These are phyloP conservation scores for Monodelphis domestica DNA, from an alignment of 2,797 vertebrate species.

Conservation along the genomic window DNA sequence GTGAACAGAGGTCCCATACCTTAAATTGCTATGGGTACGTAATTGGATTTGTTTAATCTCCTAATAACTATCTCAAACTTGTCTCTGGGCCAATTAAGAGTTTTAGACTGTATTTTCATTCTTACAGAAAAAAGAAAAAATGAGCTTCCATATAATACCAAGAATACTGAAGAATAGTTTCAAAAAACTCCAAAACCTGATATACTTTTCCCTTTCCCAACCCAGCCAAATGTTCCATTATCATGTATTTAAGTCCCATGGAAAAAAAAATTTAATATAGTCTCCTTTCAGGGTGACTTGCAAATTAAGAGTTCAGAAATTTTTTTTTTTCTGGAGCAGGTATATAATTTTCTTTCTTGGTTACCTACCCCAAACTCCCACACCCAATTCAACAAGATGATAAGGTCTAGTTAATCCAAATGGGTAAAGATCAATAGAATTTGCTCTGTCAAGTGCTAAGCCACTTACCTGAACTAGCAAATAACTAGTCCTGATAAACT, in stretches of 20 bases:
- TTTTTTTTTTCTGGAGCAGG: background rate
- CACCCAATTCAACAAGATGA: background rate
- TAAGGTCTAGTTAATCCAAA: background rate
- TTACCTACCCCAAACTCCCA: background rate
- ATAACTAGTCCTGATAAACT: background rate
- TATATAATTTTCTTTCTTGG: background rate
- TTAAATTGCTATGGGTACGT: background rate
- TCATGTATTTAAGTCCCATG: background rate
- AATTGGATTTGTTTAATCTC: background rate
- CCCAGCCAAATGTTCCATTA: background rate
- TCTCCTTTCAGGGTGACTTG: background rate
- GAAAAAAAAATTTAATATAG: background rate
- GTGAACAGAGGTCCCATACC: background rate
- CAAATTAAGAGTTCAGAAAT: background rate
- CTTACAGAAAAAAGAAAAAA: background rate
- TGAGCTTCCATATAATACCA: background rate
- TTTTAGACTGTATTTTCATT: conserved; percentile 6
- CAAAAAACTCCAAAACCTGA: background rate
- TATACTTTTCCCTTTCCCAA: background rate
- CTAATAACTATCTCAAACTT: background rate
- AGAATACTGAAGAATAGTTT: background rate
- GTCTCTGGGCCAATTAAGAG: background rate
- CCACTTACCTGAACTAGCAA: background rate
- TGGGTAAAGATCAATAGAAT: background rate
- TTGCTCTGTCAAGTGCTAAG: background rate